These are phyloP conservation scores for Delphinus delphis DNA, from an alignment of 2,113 vertebrate genomes.

Conservation along the genomic window DNA sequence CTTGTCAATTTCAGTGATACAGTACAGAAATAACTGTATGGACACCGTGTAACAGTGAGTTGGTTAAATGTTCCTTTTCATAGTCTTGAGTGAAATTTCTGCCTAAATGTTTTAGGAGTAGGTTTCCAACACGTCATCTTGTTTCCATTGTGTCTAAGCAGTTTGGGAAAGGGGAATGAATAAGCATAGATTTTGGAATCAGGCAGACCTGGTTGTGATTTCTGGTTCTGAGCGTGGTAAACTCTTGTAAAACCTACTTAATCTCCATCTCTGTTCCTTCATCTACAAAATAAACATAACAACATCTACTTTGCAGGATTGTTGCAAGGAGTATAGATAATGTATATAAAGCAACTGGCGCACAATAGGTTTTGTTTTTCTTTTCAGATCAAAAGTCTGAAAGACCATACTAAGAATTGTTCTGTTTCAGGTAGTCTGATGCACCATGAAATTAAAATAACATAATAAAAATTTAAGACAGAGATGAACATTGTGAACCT, in stretches of 20 bases:
- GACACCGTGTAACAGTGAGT: not conserved
- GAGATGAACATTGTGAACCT: not conserved
- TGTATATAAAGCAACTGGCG: not conserved
- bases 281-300: not conserved
- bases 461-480: not conserved
- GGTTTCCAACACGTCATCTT: not conserved
- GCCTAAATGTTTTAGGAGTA: not conserved
- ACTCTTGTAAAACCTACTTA: not conserved
- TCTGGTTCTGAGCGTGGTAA: not conserved
- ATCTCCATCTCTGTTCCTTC: not conserved
- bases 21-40: not conserved
- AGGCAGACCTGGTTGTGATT: not conserved
- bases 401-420: not conserved
- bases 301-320: not conserved
- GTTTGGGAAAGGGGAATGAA: not conserved
- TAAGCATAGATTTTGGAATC: not conserved
- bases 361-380: not conserved
- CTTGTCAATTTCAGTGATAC: not conserved
- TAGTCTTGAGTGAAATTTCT: not conserved
- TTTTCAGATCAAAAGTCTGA: conserved; percentile 1
- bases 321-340: not conserved
- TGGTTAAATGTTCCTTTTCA: not conserved
- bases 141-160: not conserved
- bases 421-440: not conserved
- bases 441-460: conserved; percentile 10